Percentiles rank a stretch among this genome's conserved stretches.
Evolutionary conservation across 2,888 invertebrate species (phyloP).

Genomic region (Cephonodes hylas): DNA sequence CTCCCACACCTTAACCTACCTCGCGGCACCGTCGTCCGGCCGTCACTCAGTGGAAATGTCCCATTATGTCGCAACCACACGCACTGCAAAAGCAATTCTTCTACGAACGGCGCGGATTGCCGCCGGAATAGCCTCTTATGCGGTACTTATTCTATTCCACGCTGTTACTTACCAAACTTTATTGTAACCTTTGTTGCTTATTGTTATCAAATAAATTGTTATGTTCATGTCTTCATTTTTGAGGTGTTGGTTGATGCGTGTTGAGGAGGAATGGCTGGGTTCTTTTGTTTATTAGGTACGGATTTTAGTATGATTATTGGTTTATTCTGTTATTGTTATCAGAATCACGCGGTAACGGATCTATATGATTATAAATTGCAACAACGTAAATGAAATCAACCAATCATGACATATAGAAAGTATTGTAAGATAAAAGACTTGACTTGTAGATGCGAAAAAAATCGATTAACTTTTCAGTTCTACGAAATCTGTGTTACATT

Average conservation of each 20-base stretch:
- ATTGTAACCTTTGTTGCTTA: background rate
- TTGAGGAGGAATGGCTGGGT: background rate
- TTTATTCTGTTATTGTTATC: too few relatives aligned
- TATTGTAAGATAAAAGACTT: too few relatives aligned
- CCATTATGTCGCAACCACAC: constrained; percentile 75
- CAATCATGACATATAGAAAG: too few relatives aligned
- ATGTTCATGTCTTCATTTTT: background rate
- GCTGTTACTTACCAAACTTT: background rate
- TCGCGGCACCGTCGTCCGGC: constrained; percentile 46
- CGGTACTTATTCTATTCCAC: constrained; percentile 30
- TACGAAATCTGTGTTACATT: too few relatives aligned
- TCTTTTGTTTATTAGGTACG: too few relatives aligned
- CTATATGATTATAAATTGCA: too few relatives aligned
- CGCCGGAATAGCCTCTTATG: constrained; percentile 62
- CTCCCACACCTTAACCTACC: constrained; percentile 26
- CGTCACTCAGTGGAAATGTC: constrained; percentile 74
- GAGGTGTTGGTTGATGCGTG: background rate
- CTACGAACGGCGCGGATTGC: constrained; percentile 64
- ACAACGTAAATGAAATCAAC: too few relatives aligned
- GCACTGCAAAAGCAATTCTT: constrained; percentile 68
- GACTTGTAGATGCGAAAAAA: too few relatives aligned
- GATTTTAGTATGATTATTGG: too few relatives aligned
- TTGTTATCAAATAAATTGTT: background rate
- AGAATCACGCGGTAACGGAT: too few relatives aligned
- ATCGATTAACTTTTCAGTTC: too few relatives aligned